These are phyloP conservation scores for Macquaria australasica DNA, from an alignment of 2,113 vertebrate species.

Conservation along the genomic window DNA sequence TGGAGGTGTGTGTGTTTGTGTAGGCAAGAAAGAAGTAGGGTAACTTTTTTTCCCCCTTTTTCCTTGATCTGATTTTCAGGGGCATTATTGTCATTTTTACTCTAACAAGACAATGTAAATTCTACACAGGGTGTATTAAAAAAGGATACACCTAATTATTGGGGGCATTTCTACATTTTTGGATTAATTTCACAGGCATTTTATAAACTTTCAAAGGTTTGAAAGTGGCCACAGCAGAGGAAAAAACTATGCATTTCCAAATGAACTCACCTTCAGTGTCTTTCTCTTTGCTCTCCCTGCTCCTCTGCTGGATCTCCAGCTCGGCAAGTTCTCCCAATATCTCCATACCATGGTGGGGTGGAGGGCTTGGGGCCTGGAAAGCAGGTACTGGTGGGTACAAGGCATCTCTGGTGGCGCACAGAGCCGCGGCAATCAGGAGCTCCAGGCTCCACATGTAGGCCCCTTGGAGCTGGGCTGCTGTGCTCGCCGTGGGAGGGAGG, in stretches of 20 bases:
- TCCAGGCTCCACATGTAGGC: conserved; percentile 90
- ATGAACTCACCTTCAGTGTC: conserved; percentile 58
- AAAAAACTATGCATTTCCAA: not conserved
- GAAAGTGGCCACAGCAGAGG: not conserved
- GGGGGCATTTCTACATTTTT: not conserved
- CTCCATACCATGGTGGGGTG: conserved; percentile 89
- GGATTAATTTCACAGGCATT: not conserved
- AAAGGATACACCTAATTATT: not conserved
- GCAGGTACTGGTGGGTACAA: conserved; percentile 56
- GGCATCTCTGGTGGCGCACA: conserved; percentile 89
- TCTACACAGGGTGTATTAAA: not conserved
- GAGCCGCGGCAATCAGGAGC: conserved; percentile 90
- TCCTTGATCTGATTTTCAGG: conserved; percentile 38
- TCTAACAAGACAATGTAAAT: not conserved
- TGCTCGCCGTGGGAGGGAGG: conserved; percentile 15
- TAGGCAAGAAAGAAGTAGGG: not conserved
- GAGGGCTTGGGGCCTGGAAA: conserved; percentile 37
- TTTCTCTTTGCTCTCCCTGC: conserved; percentile 75
- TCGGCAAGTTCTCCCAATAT: conserved; percentile 94
- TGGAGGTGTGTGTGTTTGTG: conserved; percentile 41
- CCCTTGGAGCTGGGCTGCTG: conserved; percentile 72
- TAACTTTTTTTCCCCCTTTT: conserved; percentile 11
- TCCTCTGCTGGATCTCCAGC: conserved; percentile 87
- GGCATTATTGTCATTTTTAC: conserved; percentile 15
- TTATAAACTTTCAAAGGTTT: not conserved